Conservation (phyloP, 2,888 invertebrate species). For the Perithous albicinctus region DNA sequence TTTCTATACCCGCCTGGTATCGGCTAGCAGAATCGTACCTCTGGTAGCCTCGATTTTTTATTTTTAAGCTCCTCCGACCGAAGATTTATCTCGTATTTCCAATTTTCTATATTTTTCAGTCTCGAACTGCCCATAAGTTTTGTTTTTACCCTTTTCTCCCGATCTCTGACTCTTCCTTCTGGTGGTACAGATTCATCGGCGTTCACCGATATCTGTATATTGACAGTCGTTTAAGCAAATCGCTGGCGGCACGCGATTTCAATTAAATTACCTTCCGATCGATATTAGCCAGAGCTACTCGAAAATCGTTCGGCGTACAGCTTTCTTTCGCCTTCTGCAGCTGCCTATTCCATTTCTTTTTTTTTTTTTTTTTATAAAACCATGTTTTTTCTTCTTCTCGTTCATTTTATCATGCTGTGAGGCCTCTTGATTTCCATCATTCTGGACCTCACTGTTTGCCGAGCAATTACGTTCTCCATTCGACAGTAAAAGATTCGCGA, state of each 20-base stretch:
- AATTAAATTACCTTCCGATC: slow-evolving; percentile 75
- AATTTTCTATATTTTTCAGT: slow-evolving; percentile 21
- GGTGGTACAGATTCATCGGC: slow-evolving; percentile 31
- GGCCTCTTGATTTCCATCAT: not conserved
- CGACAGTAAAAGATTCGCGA: not conserved
- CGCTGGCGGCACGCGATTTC: slow-evolving; percentile 75
- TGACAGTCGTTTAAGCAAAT: slow-evolving; percentile 77
- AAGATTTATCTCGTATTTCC: slow-evolving; percentile 11
- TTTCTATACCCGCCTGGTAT: not conserved
- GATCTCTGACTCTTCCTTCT: slow-evolving; percentile 16
- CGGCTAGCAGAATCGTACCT: not conserved
- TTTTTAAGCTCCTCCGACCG: slow-evolving; percentile 10
- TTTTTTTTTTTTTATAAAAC: too few relatives aligned
- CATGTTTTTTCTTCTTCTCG: slow-evolving; percentile 38
- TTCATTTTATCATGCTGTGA: slow-evolving; percentile 19
- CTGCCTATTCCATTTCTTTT: slow-evolving; percentile 1
- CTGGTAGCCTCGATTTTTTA: not conserved
- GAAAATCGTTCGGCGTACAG: slow-evolving; percentile 18
- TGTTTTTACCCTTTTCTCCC: slow-evolving; percentile 2
- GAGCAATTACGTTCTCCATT: slow-evolving; percentile 21
- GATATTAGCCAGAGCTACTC: slow-evolving; percentile 60
- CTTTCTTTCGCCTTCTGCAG: slow-evolving; percentile 14
- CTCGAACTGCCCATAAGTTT: not conserved
- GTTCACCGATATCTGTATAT: slow-evolving; percentile 72
- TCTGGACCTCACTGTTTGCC: not conserved